Conservation (phyloP, 2,113 vertebrate species). For the Boulengerochromis microlepis region DNA sequence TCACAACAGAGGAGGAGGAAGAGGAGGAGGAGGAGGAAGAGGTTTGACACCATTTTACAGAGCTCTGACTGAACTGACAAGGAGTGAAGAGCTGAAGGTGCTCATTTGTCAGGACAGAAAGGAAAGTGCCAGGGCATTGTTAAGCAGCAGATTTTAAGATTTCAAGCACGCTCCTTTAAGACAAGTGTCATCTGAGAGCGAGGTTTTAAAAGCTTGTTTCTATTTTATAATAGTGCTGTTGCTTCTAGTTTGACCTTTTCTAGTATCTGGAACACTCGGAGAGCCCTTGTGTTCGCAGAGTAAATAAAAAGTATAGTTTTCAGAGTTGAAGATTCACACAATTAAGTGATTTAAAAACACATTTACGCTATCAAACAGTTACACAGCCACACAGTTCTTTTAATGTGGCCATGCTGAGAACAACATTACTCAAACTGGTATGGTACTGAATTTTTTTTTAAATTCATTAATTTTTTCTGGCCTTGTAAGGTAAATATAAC, state of each 20-base stretch:
- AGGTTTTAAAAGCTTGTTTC: background rate
- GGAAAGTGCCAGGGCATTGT: background rate
- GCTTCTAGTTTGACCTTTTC: background rate
- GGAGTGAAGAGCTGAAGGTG: background rate
- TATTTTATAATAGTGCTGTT: background rate
- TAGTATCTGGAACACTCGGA: background rate
- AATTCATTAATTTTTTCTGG: background rate
- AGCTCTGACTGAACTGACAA: slow-evolving; percentile 8
- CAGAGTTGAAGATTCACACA: background rate
- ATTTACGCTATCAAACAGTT: background rate
- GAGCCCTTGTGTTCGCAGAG: background rate
- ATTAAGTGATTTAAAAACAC: background rate
- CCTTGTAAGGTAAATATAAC: background rate
- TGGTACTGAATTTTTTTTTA: accelerated
- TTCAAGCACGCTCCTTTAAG: background rate
- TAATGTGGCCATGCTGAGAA: background rate
- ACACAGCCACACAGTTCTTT: background rate
- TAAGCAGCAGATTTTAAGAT: background rate
- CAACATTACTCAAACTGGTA: background rate
- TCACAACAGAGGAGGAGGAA: slow-evolving; percentile 2
- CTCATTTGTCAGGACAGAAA: slow-evolving; percentile 11
- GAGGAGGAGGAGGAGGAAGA: slow-evolving; percentile 5
- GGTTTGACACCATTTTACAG: background rate
- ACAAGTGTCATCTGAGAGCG: background rate
- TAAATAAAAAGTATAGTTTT: background rate